phyloP scores from a whole-genome alignment of 2,888 invertebrate genomes.

The Cartodere bifasciata region DNA sequence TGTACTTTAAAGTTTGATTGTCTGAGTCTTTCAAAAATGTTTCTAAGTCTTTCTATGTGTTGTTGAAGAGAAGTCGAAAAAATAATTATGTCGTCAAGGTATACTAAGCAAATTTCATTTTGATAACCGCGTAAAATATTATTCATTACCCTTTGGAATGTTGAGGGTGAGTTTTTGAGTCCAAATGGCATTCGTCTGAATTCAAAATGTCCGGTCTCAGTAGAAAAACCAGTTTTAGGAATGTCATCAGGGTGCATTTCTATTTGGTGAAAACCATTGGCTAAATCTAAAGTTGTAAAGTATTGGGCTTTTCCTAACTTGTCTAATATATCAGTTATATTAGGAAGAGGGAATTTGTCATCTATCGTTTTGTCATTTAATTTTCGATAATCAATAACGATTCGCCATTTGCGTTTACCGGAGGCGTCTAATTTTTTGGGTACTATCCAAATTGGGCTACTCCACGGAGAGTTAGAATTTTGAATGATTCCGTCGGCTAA shows the following conservation, averaged over 20 bases:
- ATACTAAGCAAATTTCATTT: slow-evolving; percentile 16
- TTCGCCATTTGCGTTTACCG: too few relatives aligned
- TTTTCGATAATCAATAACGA: too few relatives aligned
- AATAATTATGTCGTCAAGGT: slow-evolving; percentile 17
- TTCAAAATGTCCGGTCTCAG: slow-evolving; percentile 19
- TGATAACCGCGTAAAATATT: slow-evolving; percentile 15
- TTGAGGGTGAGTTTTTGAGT: slow-evolving; percentile 18
- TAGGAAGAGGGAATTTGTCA: too few relatives aligned
- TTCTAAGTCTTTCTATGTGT: slow-evolving; percentile 13
- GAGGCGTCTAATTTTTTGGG: too few relatives aligned
- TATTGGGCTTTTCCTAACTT: slow-evolving; percentile 19
- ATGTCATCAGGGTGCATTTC: slow-evolving; percentile 15
- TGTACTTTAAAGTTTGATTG: slow-evolving; percentile 14
- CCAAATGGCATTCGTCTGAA: slow-evolving; percentile 21
- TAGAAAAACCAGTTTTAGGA: slow-evolving; percentile 20
- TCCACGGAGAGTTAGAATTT: too few relatives aligned
- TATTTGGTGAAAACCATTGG: slow-evolving; percentile 24
- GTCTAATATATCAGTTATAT: slow-evolving; percentile 21
- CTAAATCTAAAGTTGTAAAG: slow-evolving; percentile 19
- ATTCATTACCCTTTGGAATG: slow-evolving; percentile 21
- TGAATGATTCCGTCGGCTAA: too few relatives aligned
- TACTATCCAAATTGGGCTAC: too few relatives aligned
- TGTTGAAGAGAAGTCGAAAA: slow-evolving; percentile 16
- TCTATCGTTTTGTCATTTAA: too few relatives aligned
- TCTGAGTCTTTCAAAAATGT: slow-evolving; percentile 14